Evolutionary conservation across 2,888 invertebrate genomes (phyloP).

Genomic region (Drosophila melanosoma): DNA sequence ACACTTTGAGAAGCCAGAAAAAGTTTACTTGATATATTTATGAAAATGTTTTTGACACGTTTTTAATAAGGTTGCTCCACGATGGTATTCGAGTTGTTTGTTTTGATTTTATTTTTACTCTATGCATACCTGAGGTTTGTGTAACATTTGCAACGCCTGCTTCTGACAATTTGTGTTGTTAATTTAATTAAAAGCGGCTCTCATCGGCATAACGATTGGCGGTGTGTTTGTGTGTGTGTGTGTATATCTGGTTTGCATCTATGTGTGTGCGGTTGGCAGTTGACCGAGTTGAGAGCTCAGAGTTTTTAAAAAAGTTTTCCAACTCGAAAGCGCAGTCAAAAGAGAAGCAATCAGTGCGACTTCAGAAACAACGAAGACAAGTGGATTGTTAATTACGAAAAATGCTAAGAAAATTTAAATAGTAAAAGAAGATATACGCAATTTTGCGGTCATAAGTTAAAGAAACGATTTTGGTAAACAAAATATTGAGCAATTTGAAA

Average conservation of each 20-base stretch:
- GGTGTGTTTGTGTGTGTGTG: constrained; percentile 26
- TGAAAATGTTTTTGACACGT: constrained; percentile 80
- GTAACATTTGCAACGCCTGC: constrained; percentile 58
- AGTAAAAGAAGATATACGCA: not conserved
- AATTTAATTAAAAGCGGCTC: constrained; percentile 74
- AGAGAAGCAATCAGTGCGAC: constrained; percentile 27
- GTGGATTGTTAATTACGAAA: constrained; percentile 16
- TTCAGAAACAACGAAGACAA: constrained; percentile 20
- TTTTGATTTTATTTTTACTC: constrained; percentile 2
- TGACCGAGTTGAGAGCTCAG: constrained; percentile 1
- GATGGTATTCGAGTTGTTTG: constrained; percentile 29
- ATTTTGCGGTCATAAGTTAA: not conserved
- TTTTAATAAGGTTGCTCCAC: constrained; percentile 72
- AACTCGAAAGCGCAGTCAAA: constrained; percentile 27
- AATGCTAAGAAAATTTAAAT: not conserved
- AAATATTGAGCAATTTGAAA: not conserved
- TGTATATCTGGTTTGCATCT: not conserved
- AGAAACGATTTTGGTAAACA: not conserved
- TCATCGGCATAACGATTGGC: constrained; percentile 31
- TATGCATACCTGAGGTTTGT: constrained; percentile 45
- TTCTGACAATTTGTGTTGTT: constrained; percentile 76
- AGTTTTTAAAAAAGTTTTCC: constrained; percentile 28
- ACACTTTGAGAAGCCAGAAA: constrained; percentile 73
- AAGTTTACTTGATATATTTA: constrained; percentile 76
- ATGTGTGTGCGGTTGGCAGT: constrained; percentile 33